These are phyloP conservation scores for Oscheius sp. DNA, from an alignment of 2,888 invertebrate species.

Conservation along the genomic window DNA sequence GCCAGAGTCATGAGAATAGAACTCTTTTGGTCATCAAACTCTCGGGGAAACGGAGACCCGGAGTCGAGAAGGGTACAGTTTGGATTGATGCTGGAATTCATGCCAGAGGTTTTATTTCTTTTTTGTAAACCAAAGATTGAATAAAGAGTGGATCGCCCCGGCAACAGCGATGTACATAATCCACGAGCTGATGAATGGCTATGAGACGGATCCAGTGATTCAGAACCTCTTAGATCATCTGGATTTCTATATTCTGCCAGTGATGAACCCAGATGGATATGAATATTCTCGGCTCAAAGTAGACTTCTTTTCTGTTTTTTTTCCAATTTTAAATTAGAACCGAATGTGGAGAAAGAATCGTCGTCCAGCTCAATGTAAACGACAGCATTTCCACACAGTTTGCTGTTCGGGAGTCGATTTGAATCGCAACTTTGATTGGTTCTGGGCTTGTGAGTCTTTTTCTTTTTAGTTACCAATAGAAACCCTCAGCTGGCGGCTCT, in stretches of 20 bases:
- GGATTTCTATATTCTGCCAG: slow-evolving; percentile 68
- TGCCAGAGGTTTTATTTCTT: slow-evolving; percentile 58
- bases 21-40: slow-evolving; percentile 60
- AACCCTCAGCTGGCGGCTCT: slow-evolving; percentile 48
- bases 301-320: not conserved
- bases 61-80: slow-evolving; percentile 51
- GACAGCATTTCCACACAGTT: slow-evolving; percentile 59
- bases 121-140: too few relatives aligned
- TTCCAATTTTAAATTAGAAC: slow-evolving; percentile 52
- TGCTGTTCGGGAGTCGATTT: slow-evolving; percentile 69
- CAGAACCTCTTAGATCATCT: slow-evolving; percentile 62
- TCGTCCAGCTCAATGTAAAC: slow-evolving; percentile 61
- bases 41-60: slow-evolving; percentile 44
- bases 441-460: slow-evolving; percentile 58
- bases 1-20: slow-evolving; percentile 65
- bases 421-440: slow-evolving; percentile 69
- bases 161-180: slow-evolving; percentile 62
- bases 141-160: slow-evolving; percentile 49
- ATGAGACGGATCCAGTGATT: slow-evolving; percentile 46
- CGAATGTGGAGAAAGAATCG: slow-evolving; percentile 70
- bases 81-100: slow-evolving; percentile 69
- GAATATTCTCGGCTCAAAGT: slow-evolving; percentile 62
- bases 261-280: slow-evolving; percentile 69
- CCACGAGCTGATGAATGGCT: slow-evolving; percentile 35
- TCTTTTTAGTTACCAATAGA: not conserved